Base-by-base conservation (phyloP, 2,113 vertebrate genomes). In the Corydoras sp. region DNA sequence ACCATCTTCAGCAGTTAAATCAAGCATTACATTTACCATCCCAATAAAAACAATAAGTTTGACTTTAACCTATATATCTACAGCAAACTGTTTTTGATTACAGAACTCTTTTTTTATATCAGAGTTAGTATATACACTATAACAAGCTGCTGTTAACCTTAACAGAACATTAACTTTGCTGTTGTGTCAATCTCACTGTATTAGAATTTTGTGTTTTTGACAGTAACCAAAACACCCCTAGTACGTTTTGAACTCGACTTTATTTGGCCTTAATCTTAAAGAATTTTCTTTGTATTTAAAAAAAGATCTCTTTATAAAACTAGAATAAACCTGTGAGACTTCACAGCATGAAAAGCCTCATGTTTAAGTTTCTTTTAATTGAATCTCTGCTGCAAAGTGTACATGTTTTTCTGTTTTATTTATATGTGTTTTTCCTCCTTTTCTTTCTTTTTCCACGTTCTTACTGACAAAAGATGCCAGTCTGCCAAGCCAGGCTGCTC, bases 391-490 rank as follows among this genome's bases (percentile, higher is more conserved):
- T 89, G 86, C 85, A 88, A 88, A 83, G 84, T 85, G 82, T 85
- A 84, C 84, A 85, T 83, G 81, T 84, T 84, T 86, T 88, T 89
- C 86, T 88, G 85, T 88, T 89, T 89, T 88, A 88, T 90, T 88
- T 89, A 88, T 81, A 72, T 79, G 50, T 77, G 67, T 88, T 74
- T 76, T 69, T 65, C 62, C 72, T 69, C 55, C 88, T 91, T 90
- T 90, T 87, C 90, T 87, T 83, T 85, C 66, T 87, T 69, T 58
- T 83, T 87, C 83, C 82, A 84, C 85, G 77, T 88, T 88, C 82
- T 85, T 81, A 87, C 86, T 89, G 88, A 91, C 89, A 91, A 90
- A 90, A 89, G 86, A 87, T 83, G 83, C 84, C 85, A 87, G 88
- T 85, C 89, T 88, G 88, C 88, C 88, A 88, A 89, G 85, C 86